phyloP scores from a whole-genome alignment of 2,888 invertebrate species.

The Uloborus plumipes region DNA sequence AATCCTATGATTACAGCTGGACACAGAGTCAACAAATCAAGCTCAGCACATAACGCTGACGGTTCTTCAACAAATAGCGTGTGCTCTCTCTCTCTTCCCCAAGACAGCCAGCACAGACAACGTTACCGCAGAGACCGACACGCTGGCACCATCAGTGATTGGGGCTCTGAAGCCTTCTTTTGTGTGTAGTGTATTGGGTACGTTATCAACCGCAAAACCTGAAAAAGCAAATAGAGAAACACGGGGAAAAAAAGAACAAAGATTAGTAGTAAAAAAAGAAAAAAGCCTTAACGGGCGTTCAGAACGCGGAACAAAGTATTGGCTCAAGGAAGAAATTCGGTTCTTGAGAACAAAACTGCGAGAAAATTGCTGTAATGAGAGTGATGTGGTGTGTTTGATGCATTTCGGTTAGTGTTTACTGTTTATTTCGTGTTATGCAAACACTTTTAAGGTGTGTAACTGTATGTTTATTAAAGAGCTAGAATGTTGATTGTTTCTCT shows the following conservation, averaged over 20 bases:
- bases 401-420: too few relatives aligned
- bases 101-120: background rate
- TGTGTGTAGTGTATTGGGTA: conserved; percentile 36
- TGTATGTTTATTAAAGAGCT: too few relatives aligned
- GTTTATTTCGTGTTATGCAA: too few relatives aligned
- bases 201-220: conserved; percentile 44
- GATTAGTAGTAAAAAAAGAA: background rate
- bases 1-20: conserved; percentile 64
- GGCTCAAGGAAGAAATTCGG: background rate
- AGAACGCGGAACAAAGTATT: background rate
- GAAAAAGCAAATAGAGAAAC: conserved; percentile 8
- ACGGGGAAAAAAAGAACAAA: conserved; percentile 9
- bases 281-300: background rate
- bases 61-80: conserved; percentile 61
- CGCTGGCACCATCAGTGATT: conserved; percentile 38
- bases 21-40: conserved; percentile 59
- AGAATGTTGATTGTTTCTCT: too few relatives aligned
- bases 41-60: conserved; percentile 55
- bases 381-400: too few relatives aligned
- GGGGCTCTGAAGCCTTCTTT: conserved; percentile 8
- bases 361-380: background rate
- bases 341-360: background rate
- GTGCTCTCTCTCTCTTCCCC: conserved; percentile 5
- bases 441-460: too few relatives aligned
- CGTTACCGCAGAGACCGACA: conserved; percentile 23